Base-by-base conservation (phyloP, 2,797 vertebrate species). In the Acridotheres tristis region DNA sequence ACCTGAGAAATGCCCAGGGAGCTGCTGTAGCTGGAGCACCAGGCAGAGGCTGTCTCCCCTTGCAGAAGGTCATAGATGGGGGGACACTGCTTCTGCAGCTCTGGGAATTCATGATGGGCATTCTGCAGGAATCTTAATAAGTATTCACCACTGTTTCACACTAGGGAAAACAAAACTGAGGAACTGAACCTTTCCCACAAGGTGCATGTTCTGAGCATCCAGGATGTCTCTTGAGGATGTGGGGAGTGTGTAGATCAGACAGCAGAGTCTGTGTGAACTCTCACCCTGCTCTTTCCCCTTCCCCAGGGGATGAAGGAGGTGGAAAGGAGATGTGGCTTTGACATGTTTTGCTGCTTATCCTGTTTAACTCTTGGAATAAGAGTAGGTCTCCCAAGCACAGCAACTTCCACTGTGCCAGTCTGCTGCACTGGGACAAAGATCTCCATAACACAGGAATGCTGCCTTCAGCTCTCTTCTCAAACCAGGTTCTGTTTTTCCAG, bases 401-500 rank as follows among this genome's bases (percentile, higher is more conserved):
- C 89, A 81, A 12, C 82, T 95, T 94, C 92, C 74, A n/a, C 36
- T 5, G 72, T 74, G 73, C 40, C 57, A 81, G 76, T 72, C 95
- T 77, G 36, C 50, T 80, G 71, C 91, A 32, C 17, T 57, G 81
- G 80, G 76, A 79, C 57, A 59, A 83, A 82, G 85, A 86, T 58
- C 73, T 93, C 88, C 61, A 8, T 12, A 6, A 26, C 25, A 43
- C 3, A 25, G 10, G 42, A 82, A 48, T 0, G 0, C 9, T 81
- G 38, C 76, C 62, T 61, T 38, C 79, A 78, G 42, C 83, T 78
- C 5, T 18, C 65, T 80, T 75, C 96, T 97, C 91, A 97, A 36
- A 74, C 11, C 54, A 58, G 66, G 42, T 89, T 94, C 72, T 97
- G 72, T 67, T 89, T 97, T 88, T 83, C 29, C 98, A 99, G 99